A percentile compares a stretch with the other conserved stretches of the same genome.
These are phyloP conservation scores for Eulithis prunata DNA, from an alignment of 2,888 invertebrate species.

Conservation along the genomic window DNA sequence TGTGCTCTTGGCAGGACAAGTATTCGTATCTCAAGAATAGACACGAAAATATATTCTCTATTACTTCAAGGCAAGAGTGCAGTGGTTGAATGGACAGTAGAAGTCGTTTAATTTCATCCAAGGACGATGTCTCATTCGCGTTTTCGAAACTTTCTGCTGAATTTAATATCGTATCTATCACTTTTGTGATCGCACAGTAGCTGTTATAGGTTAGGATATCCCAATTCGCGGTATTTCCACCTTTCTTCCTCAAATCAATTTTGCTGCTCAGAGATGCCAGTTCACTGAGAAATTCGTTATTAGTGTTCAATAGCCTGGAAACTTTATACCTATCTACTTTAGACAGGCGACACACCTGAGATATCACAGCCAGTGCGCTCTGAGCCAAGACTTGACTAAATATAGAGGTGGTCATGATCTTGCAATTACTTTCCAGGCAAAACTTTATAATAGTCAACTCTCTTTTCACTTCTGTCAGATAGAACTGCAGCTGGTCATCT, in stretches of 20 bases:
- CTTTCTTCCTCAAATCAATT: slow-evolving; percentile 48
- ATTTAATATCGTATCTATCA: slow-evolving; percentile 77
- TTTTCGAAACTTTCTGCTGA: slow-evolving; percentile 64
- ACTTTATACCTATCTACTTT: slow-evolving; percentile 81
- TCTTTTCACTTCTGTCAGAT: slow-evolving; percentile 78
- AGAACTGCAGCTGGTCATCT: slow-evolving; percentile 75
- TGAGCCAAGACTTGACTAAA: slow-evolving; percentile 75
- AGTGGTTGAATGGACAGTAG: slow-evolving; percentile 77
- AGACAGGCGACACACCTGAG: slow-evolving; percentile 78
- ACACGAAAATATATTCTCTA: slow-evolving; percentile 89
- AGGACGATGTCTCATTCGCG: slow-evolving; percentile 67
- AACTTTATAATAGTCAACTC: slow-evolving; percentile 79
- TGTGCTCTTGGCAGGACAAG: slow-evolving; percentile 81
- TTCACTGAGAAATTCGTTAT: slow-evolving; percentile 74
- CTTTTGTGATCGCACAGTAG: slow-evolving; percentile 79
- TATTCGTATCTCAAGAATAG: slow-evolving; percentile 87
- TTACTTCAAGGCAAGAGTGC: slow-evolving; percentile 83
- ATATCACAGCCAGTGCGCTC: slow-evolving; percentile 79
- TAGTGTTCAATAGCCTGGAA: slow-evolving; percentile 73
- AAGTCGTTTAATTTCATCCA: slow-evolving; percentile 77
- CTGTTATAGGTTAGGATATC: slow-evolving; percentile 79
- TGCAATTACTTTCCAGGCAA: slow-evolving; percentile 79
- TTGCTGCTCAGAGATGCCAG: slow-evolving; percentile 61
- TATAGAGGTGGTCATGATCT: slow-evolving; percentile 79
- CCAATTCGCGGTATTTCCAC: slow-evolving; percentile 63